These are phyloP conservation scores for Cerceris rybyensis DNA, from an alignment of 2,888 invertebrate species.

Conservation along the genomic window DNA sequence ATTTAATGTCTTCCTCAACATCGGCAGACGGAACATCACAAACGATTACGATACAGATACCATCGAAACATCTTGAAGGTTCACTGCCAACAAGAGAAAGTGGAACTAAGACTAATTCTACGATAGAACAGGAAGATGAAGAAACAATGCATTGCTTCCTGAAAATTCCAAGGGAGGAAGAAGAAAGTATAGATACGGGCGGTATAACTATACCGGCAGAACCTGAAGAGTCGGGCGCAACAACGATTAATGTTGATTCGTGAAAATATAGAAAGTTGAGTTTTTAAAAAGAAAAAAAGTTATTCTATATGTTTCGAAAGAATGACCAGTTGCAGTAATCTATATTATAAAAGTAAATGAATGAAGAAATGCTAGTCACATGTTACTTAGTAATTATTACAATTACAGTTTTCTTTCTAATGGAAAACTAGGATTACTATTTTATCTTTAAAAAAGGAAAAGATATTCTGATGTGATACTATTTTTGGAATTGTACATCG, in stretches of 20 bases:
- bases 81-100: constrained; percentile 70
- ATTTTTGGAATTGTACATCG: constrained; percentile 48
- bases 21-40: constrained; percentile 80
- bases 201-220: constrained; percentile 85
- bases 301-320: constrained; percentile 36
- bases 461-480: constrained; percentile 51
- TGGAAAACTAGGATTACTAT: constrained; percentile 38
- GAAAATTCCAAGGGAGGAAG: constrained; percentile 79
- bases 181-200: constrained; percentile 83
- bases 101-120: constrained; percentile 60
- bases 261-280: constrained; percentile 42
- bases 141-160: constrained; percentile 81
- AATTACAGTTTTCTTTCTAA: constrained; percentile 33
- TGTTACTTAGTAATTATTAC: constrained; percentile 60
- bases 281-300: constrained; percentile 24
- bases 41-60: constrained; percentile 79
- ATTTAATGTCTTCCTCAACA: constrained; percentile 79
- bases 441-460: constrained; percentile 32
- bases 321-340: constrained; percentile 25
- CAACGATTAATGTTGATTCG: constrained; percentile 66
- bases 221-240: constrained; percentile 69
- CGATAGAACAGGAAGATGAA: constrained; percentile 81
- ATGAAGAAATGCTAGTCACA: constrained; percentile 67
- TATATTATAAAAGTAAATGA: constrained; percentile 35
- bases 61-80: constrained; percentile 76